Evolutionary conservation across 2,888 invertebrate species (phyloP).

Genomic region (Allophyes oxyacanthae): DNA sequence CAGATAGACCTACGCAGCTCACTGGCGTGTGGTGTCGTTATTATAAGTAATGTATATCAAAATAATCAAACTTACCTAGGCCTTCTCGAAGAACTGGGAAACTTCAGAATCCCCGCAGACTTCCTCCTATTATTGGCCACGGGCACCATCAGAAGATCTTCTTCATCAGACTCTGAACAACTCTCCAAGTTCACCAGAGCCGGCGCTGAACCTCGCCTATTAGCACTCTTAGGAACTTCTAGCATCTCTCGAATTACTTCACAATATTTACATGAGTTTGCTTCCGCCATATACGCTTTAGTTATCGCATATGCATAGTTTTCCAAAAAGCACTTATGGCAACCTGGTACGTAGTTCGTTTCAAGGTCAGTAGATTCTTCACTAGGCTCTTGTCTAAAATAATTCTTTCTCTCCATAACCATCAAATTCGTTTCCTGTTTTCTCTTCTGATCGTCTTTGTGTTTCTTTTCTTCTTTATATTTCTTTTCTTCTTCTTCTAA

Average conservation of each 20-base stretch:
- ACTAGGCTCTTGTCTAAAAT: conserved; percentile 76
- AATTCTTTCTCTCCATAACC: conserved; percentile 76
- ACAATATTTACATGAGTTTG: conserved; percentile 84
- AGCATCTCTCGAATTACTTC: conserved; percentile 85
- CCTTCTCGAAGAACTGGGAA: conserved; percentile 78
- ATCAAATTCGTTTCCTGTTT: conserved; percentile 73
- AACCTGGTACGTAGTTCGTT: conserved; percentile 76
- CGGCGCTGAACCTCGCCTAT: conserved; percentile 89
- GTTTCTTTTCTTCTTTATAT: conserved; percentile 74
- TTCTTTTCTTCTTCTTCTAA: conserved; percentile 79
- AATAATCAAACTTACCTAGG: conserved; percentile 72
- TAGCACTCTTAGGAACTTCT: conserved; percentile 76
- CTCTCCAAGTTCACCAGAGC: conserved; percentile 86
- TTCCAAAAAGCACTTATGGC: conserved; percentile 86
- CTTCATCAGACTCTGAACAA: conserved; percentile 82
- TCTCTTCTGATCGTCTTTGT: conserved; percentile 76
- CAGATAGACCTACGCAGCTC: no score
- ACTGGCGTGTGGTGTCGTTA: no score
- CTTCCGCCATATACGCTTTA: conserved; percentile 82
- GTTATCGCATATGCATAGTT: conserved; percentile 85
- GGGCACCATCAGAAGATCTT: conserved; percentile 84
- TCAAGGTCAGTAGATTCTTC: conserved; percentile 84
- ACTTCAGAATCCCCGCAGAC: conserved; percentile 86
- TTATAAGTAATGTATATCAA: no score
- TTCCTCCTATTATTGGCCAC: conserved; percentile 83